Percentiles rank a stretch among this genome's conserved stretches.
Conservation (phyloP, 2,113 vertebrate species). For the Chitala chitala region DNA sequence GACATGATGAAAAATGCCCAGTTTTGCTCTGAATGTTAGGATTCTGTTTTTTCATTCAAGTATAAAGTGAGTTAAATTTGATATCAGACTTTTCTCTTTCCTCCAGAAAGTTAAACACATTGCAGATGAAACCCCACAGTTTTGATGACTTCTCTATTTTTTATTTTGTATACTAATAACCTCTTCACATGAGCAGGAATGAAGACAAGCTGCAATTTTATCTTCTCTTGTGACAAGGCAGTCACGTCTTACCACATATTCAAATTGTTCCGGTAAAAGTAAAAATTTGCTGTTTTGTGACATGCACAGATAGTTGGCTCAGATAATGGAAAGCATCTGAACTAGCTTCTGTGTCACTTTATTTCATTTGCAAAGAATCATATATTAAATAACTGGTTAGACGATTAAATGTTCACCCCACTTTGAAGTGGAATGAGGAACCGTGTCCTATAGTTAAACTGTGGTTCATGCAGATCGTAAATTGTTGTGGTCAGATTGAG, state of each 20-base stretch:
- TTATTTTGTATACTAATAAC: too few species aligned
- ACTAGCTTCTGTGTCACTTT: neutral
- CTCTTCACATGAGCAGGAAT: too few species aligned
- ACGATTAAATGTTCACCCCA: constrained; percentile 7
- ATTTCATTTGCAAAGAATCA: neutral
- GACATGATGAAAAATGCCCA: neutral
- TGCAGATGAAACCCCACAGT: neutral
- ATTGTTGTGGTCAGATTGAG: constrained; percentile 12
- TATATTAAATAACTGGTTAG: constrained; percentile 4
- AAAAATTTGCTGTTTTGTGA: too few species aligned
- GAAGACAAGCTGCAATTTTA: too few species aligned
- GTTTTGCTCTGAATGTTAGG: neutral
- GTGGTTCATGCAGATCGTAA: constrained; percentile 8
- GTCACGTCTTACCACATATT: neutral
- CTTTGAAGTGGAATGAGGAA: neutral
- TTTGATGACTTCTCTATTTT: neutral
- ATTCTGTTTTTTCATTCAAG: constrained; percentile 10
- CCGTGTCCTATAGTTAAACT: neutral
- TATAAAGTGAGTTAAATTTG: neutral
- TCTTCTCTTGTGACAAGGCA: too few species aligned
- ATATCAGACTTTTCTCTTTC: neutral
- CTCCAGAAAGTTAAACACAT: neutral
- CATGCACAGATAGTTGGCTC: neutral
- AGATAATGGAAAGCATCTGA: neutral
- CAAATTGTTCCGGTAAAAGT: neutral